phyloP scores from a whole-genome alignment of 2,888 invertebrate genomes.

The Scrobipalpa atriplicella region DNA sequence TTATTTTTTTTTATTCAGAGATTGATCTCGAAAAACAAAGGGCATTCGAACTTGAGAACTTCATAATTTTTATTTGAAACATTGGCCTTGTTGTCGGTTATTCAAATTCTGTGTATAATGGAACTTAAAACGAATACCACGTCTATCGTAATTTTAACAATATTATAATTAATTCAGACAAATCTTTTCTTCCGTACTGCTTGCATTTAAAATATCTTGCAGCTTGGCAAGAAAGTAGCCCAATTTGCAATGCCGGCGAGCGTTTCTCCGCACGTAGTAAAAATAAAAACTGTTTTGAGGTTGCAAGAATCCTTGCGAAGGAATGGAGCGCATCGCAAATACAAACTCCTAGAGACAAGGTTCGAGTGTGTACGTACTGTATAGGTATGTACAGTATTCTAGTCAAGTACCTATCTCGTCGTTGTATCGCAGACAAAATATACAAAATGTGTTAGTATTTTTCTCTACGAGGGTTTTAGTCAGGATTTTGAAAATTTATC shows the following conservation, averaged over 20 bases:
- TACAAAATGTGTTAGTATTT: too few relatives aligned
- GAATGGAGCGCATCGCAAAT: background rate
- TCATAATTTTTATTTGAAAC: background rate
- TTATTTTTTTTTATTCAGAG: background rate
- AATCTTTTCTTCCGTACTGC: background rate
- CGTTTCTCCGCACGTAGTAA: slow-evolving; percentile 13
- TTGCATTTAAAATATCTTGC: slow-evolving; percentile 5
- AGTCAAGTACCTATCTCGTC: background rate
- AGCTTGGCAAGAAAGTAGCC: slow-evolving; percentile 13
- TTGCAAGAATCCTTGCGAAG: slow-evolving; percentile 11
- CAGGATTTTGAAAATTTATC: too few relatives aligned
- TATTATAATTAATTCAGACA: slow-evolving; percentile 4
- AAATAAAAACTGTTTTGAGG: slow-evolving; percentile 18
- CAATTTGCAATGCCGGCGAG: slow-evolving; percentile 13
- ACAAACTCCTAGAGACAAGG: background rate
- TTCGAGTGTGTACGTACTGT: background rate
- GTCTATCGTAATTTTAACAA: background rate
- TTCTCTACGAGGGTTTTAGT: too few relatives aligned
- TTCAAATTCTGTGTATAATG: background rate
- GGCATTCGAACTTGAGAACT: too few relatives aligned
- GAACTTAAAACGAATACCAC: slow-evolving; percentile 2
- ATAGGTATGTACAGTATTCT: background rate
- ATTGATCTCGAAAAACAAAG: background rate
- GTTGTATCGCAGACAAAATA: too few relatives aligned
- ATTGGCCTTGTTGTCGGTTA: background rate